Evolutionary conservation across 1,140 invertebrate genomes (phyloP).

Genomic region (Mercenaria mercenaria): DNA sequence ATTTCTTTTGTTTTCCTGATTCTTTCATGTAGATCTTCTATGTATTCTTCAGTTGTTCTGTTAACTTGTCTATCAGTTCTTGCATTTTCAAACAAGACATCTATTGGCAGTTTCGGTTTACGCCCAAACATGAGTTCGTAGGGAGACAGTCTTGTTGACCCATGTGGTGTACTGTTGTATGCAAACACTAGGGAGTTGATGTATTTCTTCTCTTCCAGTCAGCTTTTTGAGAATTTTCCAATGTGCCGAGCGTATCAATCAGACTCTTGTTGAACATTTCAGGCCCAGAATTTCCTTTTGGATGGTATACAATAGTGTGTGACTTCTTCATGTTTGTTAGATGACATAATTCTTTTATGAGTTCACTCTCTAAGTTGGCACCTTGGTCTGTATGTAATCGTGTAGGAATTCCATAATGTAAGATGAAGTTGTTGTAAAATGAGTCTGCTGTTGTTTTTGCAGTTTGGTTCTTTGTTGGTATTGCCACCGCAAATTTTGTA

Average conservation of each 20-base stretch:
- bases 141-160: conserved; percentile 18
- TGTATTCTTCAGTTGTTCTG: conserved; percentile 17
- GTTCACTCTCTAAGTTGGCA: conserved; percentile 55
- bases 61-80: background rate
- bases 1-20: conserved; percentile 38
- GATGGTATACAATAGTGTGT: background rate
- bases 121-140: conserved; percentile 31
- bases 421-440: conserved; percentile 45
- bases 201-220: conserved; percentile 55
- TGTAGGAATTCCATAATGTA: conserved; percentile 55
- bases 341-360: conserved; percentile 59
- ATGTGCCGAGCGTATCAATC: conserved; percentile 18
- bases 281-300: background rate
- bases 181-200: conserved; percentile 19
- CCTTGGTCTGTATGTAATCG: conserved; percentile 54
- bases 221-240: background rate
- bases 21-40: conserved; percentile 35
- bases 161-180: conserved; percentile 39
- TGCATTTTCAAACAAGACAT: conserved; percentile 26
- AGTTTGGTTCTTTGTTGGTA: conserved; percentile 64
- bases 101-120: background rate
- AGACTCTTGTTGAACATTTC: conserved; percentile 34
- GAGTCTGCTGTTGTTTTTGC: conserved; percentile 54
- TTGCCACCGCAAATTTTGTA: conserved; percentile 55
- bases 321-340: background rate